Evolutionary conservation across 2,888 invertebrate genomes (phyloP).

Genomic region (Venusia cambrica): DNA sequence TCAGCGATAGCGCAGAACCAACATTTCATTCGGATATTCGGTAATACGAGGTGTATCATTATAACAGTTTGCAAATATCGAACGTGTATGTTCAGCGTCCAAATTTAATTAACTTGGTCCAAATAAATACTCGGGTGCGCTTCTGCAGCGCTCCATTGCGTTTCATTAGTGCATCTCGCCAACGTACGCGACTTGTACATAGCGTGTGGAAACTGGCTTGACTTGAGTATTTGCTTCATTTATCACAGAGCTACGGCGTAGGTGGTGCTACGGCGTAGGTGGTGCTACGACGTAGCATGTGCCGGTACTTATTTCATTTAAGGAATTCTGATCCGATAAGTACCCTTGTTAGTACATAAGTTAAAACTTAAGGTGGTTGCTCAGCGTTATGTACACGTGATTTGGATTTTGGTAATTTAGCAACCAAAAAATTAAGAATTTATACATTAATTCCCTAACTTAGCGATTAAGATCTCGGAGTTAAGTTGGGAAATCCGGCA

Average conservation of each 20-base stretch:
- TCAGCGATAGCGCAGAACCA: slow-evolving; percentile 29
- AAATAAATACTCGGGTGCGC: slow-evolving; percentile 33
- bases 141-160: slow-evolving; percentile 36
- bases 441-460: no score
- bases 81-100: slow-evolving; percentile 41
- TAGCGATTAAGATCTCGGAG: no score
- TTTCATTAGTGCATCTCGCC: slow-evolving; percentile 45
- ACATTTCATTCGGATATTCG: slow-evolving; percentile 27
- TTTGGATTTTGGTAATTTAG: no score
- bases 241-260: slow-evolving; percentile 7
- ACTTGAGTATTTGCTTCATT: slow-evolving; percentile 12
- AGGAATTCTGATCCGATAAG: no score
- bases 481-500: no score
- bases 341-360: no score
- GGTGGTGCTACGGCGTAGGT: slow-evolving; percentile 7
- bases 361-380: no score
- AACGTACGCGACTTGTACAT: slow-evolving; percentile 29
- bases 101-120: slow-evolving; percentile 58
- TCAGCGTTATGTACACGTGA: no score
- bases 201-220: slow-evolving; percentile 24
- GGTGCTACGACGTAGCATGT: slow-evolving; percentile 7
- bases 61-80: slow-evolving; percentile 20
- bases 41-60: slow-evolving; percentile 26
- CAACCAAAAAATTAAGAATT: slow-evolving; percentile 5
- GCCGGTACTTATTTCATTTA: no score